Evolutionary conservation across 1,140 invertebrate genomes (phyloP), one percentile per base, ranked within the genome.

Genomic region (Thaumetopoea pityocampa): DNA sequence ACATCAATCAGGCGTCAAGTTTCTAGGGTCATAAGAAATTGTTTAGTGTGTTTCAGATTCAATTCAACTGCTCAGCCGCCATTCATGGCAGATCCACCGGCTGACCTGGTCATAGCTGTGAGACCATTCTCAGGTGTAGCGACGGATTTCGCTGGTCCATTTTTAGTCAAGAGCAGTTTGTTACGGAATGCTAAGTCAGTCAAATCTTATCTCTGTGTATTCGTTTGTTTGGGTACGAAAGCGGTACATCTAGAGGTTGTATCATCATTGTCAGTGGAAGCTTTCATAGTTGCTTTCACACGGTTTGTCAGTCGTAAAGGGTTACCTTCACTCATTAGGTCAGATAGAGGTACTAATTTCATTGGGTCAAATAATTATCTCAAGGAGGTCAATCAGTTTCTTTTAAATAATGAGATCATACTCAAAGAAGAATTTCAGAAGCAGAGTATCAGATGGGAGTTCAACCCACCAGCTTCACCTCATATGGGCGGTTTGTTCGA

Each of bases 311-410:
- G 54, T n/a, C 30, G 74, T 2, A 30, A 83, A 26, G 79, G 81
- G 16, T 43, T 61, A 6, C 66, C 67, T 4, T 6, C 8, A 0
- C 35, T 46, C 4, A 64, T 84, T 1, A 52, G 64, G 33, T 64
- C 50, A 4, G 79, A 85, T 43, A 58, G 67, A 15, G 79, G 67
- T 1, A 65, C 50, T 0, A 84, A 81, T 42, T 84, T 79, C 28
- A 42, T 63, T 1, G 62, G 63, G 7, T 28, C 57, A 1, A 19
- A 40, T 26, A 53, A 41, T 10, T 38, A 53, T 20, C 26, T 54
- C 10, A 44, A 44, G 7, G 46, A 50, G 3, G 1, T 52, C 16
- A 6, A 47, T 2, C 5, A 8, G 2, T 51, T 37, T 29, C n/a
- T 37, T 19, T 4, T 11, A 16, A 3, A 36, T 1, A 29, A 28